Evolutionary conservation across 1,140 invertebrate species (phyloP), one percentile per base, ranked within the genome.

Genomic region (Dufourea novaeangliae): DNA sequence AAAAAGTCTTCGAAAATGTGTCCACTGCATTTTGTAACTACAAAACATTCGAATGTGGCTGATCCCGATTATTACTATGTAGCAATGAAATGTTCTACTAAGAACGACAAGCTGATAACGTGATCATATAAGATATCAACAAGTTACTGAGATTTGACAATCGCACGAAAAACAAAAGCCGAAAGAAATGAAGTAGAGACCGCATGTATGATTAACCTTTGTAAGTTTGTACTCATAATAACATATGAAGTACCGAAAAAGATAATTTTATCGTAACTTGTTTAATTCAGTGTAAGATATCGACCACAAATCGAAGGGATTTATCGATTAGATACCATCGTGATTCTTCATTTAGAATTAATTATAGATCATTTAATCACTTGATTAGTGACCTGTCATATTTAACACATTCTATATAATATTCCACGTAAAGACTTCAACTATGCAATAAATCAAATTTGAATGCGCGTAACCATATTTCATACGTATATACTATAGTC

Each of bases 1-100:
- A 25, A 67, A 7, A 6, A 56, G 27, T 27, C 4, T 63, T 52
- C 11, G 52, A 34, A n/a, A 46, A 73, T 59, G 57, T 20, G 14
- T 37, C 59, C 57, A 37, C 32, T 72, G 76, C 59, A 78, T 78
- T 11, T 68, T 75, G 41, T 32, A 29, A 41, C 17, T 20, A 10
- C 34, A 29, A 56, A 74, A 41, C 7, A 44, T 57, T 32, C 10
- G 17, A 39, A 2, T 56, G 7, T 29, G 32, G n/a, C n/a, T 25
- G 5, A 14, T 32, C 6, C 2, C n/a, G 17, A 20, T 75, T 46
- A 44, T 57, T 2, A 34, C n/a, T 25, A 1, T 29, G 0, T 0
- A n/a, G 27, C 1, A 39, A 6, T 44, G 27, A 39, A 68, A 69
- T 20, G 22, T 0, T 57, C 57, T 34, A 11, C 57, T 8, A 63